Conservation (phyloP, 2,888 invertebrate genomes). For the Chrysotoxum bicinctum region DNA sequence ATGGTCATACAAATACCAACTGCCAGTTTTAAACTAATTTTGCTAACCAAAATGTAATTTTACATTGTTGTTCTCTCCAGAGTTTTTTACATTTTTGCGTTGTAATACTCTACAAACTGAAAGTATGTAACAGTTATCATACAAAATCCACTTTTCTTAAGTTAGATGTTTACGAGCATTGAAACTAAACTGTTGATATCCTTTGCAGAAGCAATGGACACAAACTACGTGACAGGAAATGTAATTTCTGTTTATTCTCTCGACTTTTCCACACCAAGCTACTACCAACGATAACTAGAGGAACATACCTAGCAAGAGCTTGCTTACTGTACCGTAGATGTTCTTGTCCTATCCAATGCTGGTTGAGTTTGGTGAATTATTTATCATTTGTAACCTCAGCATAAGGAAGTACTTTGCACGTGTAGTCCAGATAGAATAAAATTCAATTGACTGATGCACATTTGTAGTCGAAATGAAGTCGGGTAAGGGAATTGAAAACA, state of each 20-base stretch:
- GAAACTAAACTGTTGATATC: conserved; percentile 72
- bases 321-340: neutral
- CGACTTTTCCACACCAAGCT: neutral
- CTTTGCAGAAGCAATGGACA: conserved; percentile 67
- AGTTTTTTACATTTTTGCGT: neutral
- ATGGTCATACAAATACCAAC: too few species aligned
- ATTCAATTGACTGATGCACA: conserved; percentile 62
- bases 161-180: conserved; percentile 70
- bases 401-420: conserved; percentile 38
- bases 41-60: too few species aligned
- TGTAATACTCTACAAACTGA: conserved; percentile 16
- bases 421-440: conserved; percentile 51
- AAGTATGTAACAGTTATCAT: conserved; percentile 33
- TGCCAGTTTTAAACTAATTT: too few species aligned
- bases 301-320: conserved; percentile 25
- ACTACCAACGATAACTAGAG: neutral
- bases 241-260: conserved; percentile 55
- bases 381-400: conserved; percentile 51
- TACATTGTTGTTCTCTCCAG: too few species aligned
- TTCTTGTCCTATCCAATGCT: conserved; percentile 33
- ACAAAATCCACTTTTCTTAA: conserved; percentile 65
- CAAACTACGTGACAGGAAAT: conserved; percentile 70
- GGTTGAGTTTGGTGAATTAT: conserved; percentile 62
- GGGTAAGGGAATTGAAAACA: neutral
- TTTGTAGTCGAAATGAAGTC: neutral